phyloP scores from a whole-genome alignment of 2,113 vertebrate species.

The Columba janthina region DNA sequence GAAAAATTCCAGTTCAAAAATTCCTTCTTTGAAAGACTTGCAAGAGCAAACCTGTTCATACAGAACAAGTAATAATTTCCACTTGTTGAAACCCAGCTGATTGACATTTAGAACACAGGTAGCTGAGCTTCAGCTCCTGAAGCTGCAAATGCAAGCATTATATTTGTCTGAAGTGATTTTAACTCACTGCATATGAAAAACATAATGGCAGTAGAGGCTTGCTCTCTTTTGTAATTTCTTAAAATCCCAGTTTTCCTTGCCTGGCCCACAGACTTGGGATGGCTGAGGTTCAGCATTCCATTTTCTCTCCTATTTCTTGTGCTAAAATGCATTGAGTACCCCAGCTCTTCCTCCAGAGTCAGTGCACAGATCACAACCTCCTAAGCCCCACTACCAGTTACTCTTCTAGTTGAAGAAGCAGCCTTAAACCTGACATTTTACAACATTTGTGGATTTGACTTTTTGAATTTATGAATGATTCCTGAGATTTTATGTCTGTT shows the following conservation, averaged over 20 bases:
- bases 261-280: background rate
- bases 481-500: background rate
- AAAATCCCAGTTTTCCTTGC: background rate
- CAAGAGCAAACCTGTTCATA: background rate
- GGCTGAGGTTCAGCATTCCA: background rate
- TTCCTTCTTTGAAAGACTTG: background rate
- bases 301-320: background rate
- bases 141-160: background rate
- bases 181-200: background rate
- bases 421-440: background rate
- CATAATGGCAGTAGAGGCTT: background rate
- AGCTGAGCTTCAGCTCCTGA: background rate
- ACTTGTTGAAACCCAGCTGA: background rate
- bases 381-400: background rate
- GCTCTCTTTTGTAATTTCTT: background rate
- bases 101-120: background rate
- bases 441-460: background rate
- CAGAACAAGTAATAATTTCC: background rate
- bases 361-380: background rate
- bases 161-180: background rate
- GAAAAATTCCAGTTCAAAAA: background rate
- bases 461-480: background rate
- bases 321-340: background rate
- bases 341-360: background rate
- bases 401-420: background rate